Percentiles rank a stretch among this genome's conserved stretches.
Evolutionary conservation across 2,113 vertebrate species (phyloP).

Genomic region (Poecile atricapillus): DNA sequence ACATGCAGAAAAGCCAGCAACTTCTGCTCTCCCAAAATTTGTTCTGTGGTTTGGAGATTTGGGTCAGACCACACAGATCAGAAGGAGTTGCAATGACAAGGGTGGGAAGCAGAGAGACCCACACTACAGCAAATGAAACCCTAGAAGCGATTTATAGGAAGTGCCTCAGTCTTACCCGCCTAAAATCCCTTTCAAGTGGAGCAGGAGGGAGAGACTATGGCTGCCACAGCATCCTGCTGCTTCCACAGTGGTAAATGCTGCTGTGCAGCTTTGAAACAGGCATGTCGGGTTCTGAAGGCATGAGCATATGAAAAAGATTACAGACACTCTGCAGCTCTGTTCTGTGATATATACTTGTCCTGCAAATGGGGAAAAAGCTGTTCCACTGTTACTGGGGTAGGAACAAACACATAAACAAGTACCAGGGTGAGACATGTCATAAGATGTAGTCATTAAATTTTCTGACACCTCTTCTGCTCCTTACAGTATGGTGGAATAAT

Average conservation of each 20-base stretch:
- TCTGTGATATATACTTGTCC: background rate
- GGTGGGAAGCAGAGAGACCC: background rate
- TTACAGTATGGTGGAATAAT: background rate
- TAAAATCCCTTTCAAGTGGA: slow-evolving; percentile 23
- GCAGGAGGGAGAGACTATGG: background rate
- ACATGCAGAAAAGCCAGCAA: background rate
- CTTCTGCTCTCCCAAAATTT: background rate
- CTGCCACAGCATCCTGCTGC: background rate
- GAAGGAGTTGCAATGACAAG: background rate
- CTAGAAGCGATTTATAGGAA: background rate
- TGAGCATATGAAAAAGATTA: background rate
- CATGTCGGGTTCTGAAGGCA: background rate
- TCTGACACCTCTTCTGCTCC: background rate
- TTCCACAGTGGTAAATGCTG: background rate
- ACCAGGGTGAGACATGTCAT: background rate
- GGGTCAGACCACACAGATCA: slow-evolving; percentile 36
- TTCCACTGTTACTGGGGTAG: background rate
- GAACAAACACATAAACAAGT: background rate
- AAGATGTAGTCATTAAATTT: background rate
- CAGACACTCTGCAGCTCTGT: background rate
- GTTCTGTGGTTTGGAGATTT: slow-evolving; percentile 16
- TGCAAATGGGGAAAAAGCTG: background rate
- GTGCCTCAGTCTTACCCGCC: background rate
- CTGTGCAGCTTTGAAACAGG: background rate
- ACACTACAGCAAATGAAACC: background rate